Evolutionary conservation across 2,888 invertebrate genomes (phyloP).

Genomic region (Cristatella mucedo): DNA sequence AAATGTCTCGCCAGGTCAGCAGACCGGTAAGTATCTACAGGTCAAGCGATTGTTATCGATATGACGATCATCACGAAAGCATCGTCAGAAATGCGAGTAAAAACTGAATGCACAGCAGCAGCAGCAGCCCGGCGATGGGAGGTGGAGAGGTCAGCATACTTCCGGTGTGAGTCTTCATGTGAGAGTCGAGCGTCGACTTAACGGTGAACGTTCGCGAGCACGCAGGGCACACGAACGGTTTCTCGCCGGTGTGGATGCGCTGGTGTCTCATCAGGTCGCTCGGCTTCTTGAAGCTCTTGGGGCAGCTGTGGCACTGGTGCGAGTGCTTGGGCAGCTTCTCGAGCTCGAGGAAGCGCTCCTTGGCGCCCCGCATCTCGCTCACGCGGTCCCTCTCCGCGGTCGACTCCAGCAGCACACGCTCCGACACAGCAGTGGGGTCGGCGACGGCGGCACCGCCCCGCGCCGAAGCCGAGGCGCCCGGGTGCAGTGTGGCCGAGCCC

Average conservation of each 20-base stretch:
- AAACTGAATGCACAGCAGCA: no score
- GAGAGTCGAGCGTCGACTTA: conserved; percentile 48
- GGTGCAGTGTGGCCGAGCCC: no score
- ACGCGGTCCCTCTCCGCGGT: conserved; percentile 31
- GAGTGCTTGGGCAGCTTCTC: conserved; percentile 15
- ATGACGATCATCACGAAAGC: no score
- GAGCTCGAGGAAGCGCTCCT: conserved; percentile 7
- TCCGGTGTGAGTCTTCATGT: conserved; percentile 29
- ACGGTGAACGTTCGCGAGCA: conserved; percentile 44
- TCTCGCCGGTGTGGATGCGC: conserved; percentile 43
- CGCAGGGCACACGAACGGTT: conserved; percentile 34
- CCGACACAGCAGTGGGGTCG: conserved; percentile 23
- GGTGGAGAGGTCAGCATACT: conserved; percentile 17
- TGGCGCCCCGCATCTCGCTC: conserved; percentile 23
- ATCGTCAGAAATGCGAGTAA: no score
- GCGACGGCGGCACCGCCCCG: no score
- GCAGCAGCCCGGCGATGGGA: no score
- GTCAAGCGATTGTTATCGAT: no score
- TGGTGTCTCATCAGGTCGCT: conserved; percentile 39
- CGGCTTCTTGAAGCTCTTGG: conserved; percentile 40
- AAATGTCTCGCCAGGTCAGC: no score
- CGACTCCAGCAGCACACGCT: conserved; percentile 34
- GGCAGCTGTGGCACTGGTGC: conserved; percentile 34
- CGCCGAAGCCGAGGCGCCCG: not conserved
- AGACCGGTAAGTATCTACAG: no score